Conservation (phyloP, 1,140 invertebrate genomes). For the Drosophila melanogaster region DNA sequence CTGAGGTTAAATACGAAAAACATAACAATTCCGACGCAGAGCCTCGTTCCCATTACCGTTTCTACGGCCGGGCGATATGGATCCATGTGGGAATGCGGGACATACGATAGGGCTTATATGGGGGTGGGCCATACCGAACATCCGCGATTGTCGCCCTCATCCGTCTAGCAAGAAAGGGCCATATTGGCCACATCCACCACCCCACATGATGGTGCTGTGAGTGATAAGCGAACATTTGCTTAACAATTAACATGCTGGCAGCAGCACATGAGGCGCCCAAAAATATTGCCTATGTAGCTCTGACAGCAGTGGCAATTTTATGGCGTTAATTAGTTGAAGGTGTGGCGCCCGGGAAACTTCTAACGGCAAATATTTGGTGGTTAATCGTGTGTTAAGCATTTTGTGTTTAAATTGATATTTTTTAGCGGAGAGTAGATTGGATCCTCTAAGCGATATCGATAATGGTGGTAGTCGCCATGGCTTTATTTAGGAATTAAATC, state of each 20-base stretch:
- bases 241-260: constrained; percentile 73
- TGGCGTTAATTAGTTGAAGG: constrained; percentile 48
- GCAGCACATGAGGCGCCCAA: constrained; percentile 48
- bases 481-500: constrained; percentile 75
- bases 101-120: constrained; percentile 38
- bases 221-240: constrained; percentile 78
- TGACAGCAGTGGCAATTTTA: constrained; percentile 52
- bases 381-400: background rate
- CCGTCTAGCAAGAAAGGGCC: constrained; percentile 72
- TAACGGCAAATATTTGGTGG: no score
- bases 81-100: constrained; percentile 45
- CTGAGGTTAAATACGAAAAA: constrained; percentile 82
- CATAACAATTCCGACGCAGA: constrained; percentile 66
- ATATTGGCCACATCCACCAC: constrained; percentile 49
- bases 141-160: constrained; percentile 58
- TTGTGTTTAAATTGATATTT: background rate
- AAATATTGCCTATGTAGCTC: constrained; percentile 31
- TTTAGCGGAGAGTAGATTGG: no score
- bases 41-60: constrained; percentile 3
- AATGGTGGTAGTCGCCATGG: constrained; percentile 9
- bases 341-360: no score
- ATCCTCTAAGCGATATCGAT: background rate
- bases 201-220: constrained; percentile 37
- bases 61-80: constrained; percentile 45
- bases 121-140: constrained; percentile 23